phyloP scores from a whole-genome alignment of 2,113 vertebrate genomes.

The Cyanocitta stelleri region DNA sequence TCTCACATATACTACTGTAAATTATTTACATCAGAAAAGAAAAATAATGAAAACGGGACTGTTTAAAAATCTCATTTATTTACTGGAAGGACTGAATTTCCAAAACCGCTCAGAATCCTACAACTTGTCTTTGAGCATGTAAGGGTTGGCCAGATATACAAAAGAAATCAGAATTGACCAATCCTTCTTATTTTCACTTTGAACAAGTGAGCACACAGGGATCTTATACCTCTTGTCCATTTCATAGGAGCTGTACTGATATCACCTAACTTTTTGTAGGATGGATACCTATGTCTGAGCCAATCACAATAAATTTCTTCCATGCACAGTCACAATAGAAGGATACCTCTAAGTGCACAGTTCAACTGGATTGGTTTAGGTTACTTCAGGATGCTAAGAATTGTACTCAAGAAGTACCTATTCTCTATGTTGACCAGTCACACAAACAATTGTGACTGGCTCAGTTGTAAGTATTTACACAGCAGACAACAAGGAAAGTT shows the following conservation, averaged over 20 bases:
- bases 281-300: not conserved
- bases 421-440: rapidly evolving
- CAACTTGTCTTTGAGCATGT: not conserved
- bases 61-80: constrained; percentile 29
- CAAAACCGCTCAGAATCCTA: not conserved
- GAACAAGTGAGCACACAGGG: not conserved
- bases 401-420: not conserved
- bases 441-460: not conserved
- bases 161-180: not conserved
- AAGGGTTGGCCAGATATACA: not conserved
- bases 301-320: not conserved
- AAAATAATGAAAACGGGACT: constrained; percentile 64
- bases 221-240: not conserved
- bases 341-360: not conserved
- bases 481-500: not conserved
- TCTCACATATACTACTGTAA: constrained; percentile 68
- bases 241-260: not conserved
- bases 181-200: not conserved
- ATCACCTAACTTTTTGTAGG: rapidly evolving
- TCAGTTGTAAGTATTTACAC: not conserved
- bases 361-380: not conserved
- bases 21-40: constrained; percentile 70
- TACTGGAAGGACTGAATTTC: not conserved
- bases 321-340: not conserved
- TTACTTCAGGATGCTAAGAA: not conserved